Percentiles rank a stretch among this genome's conserved stretches.
Conservation (phyloP, 1,140 invertebrate genomes). For the Stegodyphus mimosarum region DNA sequence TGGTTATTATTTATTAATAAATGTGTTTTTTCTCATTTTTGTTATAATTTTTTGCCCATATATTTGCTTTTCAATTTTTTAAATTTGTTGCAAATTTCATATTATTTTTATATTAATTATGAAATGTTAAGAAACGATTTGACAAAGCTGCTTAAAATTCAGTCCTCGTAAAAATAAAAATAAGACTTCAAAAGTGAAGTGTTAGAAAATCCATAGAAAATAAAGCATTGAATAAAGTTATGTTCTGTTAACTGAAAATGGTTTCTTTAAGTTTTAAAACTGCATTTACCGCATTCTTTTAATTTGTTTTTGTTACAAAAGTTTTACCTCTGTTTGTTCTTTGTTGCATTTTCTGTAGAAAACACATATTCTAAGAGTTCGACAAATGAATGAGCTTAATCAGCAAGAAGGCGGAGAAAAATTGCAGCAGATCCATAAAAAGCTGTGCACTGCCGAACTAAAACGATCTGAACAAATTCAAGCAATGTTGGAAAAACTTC, state of each 20-base stretch:
- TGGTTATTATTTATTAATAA: too few relatives aligned
- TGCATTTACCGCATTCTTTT: not conserved
- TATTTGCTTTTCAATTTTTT: too few relatives aligned
- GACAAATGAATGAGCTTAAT: constrained; percentile 51
- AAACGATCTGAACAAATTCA: constrained; percentile 84
- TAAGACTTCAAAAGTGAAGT: too few relatives aligned
- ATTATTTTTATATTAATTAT: too few relatives aligned
- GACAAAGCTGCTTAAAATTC: too few relatives aligned
- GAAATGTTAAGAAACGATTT: too few relatives aligned
- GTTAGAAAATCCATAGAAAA: too few relatives aligned
- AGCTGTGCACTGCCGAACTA: constrained; percentile 78
- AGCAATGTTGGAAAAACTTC: constrained; percentile 81
- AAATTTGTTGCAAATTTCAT: too few relatives aligned
- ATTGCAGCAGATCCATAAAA: constrained; percentile 78
- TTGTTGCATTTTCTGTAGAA: constrained; percentile 21
- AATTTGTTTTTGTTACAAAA: constrained; percentile 17
- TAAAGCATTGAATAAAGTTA: not conserved
- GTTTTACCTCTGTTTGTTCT: not conserved
- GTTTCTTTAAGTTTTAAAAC: not conserved
- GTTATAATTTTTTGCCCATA: too few relatives aligned
- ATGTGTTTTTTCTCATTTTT: too few relatives aligned
- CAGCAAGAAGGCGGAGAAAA: constrained; percentile 72
- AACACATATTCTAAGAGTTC: constrained; percentile 46
- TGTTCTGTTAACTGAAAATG: not conserved
- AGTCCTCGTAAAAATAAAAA: too few relatives aligned